A percentile compares a stretch with the other conserved stretches of the same genome.
phyloP scores from a whole-genome alignment of 2,888 invertebrate genomes.

The Conchocele bisecta region DNA sequence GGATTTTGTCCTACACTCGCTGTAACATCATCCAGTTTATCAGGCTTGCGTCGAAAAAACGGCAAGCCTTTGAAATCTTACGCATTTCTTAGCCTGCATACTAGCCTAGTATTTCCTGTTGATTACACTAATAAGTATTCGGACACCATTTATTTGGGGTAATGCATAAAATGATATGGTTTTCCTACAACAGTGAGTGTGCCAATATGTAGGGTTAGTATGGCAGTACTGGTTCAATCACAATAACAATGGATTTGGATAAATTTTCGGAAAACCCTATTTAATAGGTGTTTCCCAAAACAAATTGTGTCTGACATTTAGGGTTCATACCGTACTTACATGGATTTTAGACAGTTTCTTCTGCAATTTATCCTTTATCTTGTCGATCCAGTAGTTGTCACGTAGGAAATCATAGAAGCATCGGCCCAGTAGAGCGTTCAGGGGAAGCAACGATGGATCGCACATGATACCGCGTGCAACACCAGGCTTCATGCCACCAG shows the following conservation, averaged over 20 bases:
- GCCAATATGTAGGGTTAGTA: no score
- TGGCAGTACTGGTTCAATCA: no score
- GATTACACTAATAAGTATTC: no score
- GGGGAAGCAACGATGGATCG: slow-evolving; percentile 78
- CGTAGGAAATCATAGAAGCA: slow-evolving; percentile 92
- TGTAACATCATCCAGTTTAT: no score
- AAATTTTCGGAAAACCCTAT: no score
- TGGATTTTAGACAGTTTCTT: slow-evolving; percentile 93
- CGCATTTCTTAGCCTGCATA: background rate
- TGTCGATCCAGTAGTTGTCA: slow-evolving; percentile 87
- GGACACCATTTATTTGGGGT: no score
- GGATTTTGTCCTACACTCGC: no score
- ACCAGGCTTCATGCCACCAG: slow-evolving; percentile 19
- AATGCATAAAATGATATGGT: no score
- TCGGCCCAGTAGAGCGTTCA: slow-evolving; percentile 91
- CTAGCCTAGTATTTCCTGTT: background rate
- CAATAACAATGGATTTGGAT: no score
- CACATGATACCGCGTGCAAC: slow-evolving; percentile 65
- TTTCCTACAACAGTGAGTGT: no score
- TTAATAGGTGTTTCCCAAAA: no score
- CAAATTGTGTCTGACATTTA: no score
- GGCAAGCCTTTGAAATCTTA: background rate
- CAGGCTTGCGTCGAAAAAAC: background rate
- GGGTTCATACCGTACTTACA: slow-evolving; percentile 83
- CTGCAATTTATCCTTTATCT: slow-evolving; percentile 91